Base-by-base conservation (phyloP, 53 echinoderm and acorn worm genomes). In the Glandiceps talaboti region DNA sequence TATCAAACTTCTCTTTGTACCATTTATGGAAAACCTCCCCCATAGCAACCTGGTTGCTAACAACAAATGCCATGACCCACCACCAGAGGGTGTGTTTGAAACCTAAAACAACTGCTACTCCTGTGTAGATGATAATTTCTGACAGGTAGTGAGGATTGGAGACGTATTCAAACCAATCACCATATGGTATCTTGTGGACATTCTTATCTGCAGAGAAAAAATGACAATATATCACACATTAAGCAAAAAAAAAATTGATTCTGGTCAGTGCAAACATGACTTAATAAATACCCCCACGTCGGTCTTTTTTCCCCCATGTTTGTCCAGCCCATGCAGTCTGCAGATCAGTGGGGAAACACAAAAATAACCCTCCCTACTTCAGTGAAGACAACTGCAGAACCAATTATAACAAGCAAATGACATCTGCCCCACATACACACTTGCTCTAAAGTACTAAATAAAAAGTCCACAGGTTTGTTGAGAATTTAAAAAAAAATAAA, bases 141-240 rank as follows among this genome's bases (percentile, higher is more conserved):
- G 90, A 86, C 28, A 96, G 82, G 87, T 96, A 96, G 79, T 96
- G 96, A 30, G 96, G 96, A 77, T 86, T 90, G 27, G 93, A 90
- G 0, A 96, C 93, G 75, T 89, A 83, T 81, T 93, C 89, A 82
- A 96, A 96, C 96, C 96, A 96, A 79, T 96, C 96, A 26, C 96
- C 96, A 26, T 80, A 79, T 0, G 96, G 96, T 14, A 96, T 90
- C 85, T 87, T 88, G 82, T 96, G 93, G 6, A 77, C 64, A 25
- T 89, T 45, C 64, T 45, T 45, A 29, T 25, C 26, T 28, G 26
- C 30, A 27, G 28, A 28, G 30, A 73, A 74, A 28, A 30, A 33
- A 33, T 33, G 14, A 33, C 25, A 27, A 80, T 33, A 14, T 31
- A 10, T 29, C 30, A 30, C 30, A 1, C 20, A 1, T 26, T 78